Conservation (phyloP, 2,888 invertebrate species). For the Archips xylosteana region DNA sequence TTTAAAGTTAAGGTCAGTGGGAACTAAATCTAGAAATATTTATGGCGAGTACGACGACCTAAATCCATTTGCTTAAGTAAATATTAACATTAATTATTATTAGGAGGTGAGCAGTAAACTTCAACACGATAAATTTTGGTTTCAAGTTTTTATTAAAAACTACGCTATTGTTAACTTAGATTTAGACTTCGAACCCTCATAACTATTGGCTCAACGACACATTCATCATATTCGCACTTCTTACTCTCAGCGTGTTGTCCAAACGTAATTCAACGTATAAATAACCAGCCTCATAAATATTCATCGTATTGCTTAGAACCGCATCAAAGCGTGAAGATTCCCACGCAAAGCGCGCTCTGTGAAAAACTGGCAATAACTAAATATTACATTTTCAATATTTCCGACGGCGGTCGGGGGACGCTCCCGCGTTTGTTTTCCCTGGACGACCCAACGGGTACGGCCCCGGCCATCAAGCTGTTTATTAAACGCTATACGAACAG, state of each 20-base stretch:
- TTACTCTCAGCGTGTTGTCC: background rate
- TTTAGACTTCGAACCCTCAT: background rate
- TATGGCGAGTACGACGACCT: too few species aligned
- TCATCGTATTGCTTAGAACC: slow-evolving; percentile 16
- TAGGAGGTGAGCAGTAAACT: too few species aligned
- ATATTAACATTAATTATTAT: too few species aligned
- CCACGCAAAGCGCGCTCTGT: background rate
- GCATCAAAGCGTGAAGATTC: slow-evolving; percentile 17
- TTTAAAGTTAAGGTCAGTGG: too few species aligned
- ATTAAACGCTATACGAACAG: background rate
- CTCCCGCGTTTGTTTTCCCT: background rate
- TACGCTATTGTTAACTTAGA: background rate
- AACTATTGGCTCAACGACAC: background rate
- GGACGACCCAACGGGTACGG: background rate
- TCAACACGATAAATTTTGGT: too few species aligned
- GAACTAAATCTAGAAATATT: too few species aligned
- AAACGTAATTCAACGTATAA: background rate
- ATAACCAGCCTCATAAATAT: slow-evolving; percentile 20
- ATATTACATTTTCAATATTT: slow-evolving; percentile 35
- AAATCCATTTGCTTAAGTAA: too few species aligned
- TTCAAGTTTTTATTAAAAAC: too few species aligned
- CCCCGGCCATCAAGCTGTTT: background rate
- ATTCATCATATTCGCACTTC: background rate
- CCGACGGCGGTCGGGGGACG: slow-evolving; percentile 3
- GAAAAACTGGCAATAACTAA: slow-evolving; percentile 29